Base-by-base conservation (phyloP, 64 coral and sea anemone species). In the Montipora foliosa region DNA sequence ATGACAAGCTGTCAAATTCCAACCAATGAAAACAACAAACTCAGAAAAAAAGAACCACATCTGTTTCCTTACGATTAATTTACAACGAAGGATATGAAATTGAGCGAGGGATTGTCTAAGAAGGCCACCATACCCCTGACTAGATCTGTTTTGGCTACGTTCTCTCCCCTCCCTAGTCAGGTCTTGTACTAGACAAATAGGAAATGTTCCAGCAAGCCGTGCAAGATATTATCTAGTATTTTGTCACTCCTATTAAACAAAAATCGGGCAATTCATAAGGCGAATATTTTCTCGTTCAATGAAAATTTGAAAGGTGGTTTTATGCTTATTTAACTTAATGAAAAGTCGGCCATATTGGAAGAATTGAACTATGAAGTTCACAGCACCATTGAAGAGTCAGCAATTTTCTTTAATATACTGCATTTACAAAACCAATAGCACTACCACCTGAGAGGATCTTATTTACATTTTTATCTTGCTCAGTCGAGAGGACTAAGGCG, bases 61-160 rank as follows among this genome's bases (percentile, higher is more conserved):
- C 53, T 92, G 90, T 92, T 92, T 92, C 74, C 74, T 77, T 76
- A 47, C 70, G 77, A 85, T 92, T 92, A 92, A 92, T 92, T 92
- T 86, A 83, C 74, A 76, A 92, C 77, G 80, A 92, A 49, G 81
- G 75, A 86, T 49, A 72, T 71, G 66, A 86, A 50, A 44, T 57
- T 86, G 19, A 86, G 19, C 12, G 16, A 1, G 66, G 47, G 61
- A 51, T 70, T 10, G 64, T 14, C 66, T 2, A 44, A 86, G n/a
- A 11, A 57, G 6, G 1, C 62, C 13, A 22, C 46, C 62, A 2
- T 44, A 46, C 61, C 82, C 45, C 17, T 24, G 6, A 37, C 44
- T 11, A n/a, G 9, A 78, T 6, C 12, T 19, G 46, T 6, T n/a
- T 49, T 70, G n/a, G 3, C 61, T 6, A 3, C 5, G 17, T 70